phyloP scores from a whole-genome alignment of 2,113 vertebrate genomes.

The Tinamus guttatus region DNA sequence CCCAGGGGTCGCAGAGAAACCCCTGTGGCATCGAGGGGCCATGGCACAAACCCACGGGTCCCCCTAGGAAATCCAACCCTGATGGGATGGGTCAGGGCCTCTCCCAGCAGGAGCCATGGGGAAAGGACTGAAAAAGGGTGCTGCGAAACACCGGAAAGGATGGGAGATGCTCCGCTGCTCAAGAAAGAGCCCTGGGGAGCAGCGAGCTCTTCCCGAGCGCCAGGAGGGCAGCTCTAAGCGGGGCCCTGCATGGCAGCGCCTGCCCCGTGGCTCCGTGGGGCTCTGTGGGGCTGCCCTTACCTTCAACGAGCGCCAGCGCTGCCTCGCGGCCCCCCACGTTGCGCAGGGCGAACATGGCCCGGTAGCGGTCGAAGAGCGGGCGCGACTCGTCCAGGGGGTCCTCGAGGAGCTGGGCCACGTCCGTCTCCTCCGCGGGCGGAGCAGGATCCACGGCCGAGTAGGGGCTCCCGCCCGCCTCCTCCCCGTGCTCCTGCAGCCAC shows the following conservation, averaged over 20 bases:
- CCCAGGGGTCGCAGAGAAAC: background rate
- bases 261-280: background rate
- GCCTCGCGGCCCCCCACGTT: constrained; percentile 85
- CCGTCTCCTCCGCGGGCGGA: constrained; percentile 80
- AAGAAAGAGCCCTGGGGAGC: background rate
- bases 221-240: background rate
- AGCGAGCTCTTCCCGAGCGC: fast-evolving
- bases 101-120: fast-evolving
- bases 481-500: constrained; percentile 84
- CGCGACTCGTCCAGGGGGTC: constrained; percentile 83
- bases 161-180: background rate
- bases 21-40: fast-evolving
- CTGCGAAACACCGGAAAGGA: background rate
- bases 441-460: constrained; percentile 92
- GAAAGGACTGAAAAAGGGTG: background rate
- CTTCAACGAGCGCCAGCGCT: constrained; percentile 87
- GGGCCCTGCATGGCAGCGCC: background rate
- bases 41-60: background rate
- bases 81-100: background rate
- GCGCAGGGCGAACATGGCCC: constrained; percentile 94
- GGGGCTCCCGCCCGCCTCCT: constrained; percentile 56
- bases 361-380: constrained; percentile 91
- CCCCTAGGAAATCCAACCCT: background rate
- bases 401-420: constrained; percentile 75
- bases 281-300: constrained; percentile 64